Evolutionary conservation across 2,888 invertebrate species (phyloP), one percentile per base, ranked within the genome.

Genomic region (Dicyrtomina minuta): DNA sequence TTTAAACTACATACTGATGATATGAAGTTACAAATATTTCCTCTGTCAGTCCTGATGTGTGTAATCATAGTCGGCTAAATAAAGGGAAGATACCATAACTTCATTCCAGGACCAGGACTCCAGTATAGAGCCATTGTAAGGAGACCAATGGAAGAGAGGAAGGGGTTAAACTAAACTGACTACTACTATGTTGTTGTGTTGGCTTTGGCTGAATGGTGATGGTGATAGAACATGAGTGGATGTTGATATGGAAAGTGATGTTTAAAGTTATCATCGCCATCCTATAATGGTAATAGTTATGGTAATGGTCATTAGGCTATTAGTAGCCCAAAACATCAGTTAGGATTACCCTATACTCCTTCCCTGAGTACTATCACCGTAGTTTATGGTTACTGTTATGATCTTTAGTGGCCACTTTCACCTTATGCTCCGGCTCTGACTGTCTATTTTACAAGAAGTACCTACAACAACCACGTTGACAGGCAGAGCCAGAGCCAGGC

Each of bases 261-360:
- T 51, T 46, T 49, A 26, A 51, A 24, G 51, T 46, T 64, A 51
- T 64, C 64, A 64, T 64, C 64, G 51, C 20, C 64, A 64, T 53
- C 3, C 4, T 8, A 33, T 33, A 33, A 33, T 33, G 33, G 33
- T 33, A 33, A 33, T 33, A 8, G 33, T 33, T 5, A 33, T 33
- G 33, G 33, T 33, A 64, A 64, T 64, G 64, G 64, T 64, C 64
- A 64, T 64, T 51, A 64, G 64, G 39, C 64, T 53, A 64, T 64
- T 51, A 39, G 49, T 27, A 51, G 8, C 64, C 51, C 64, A 51
- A 64, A 64, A 60, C 49, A 64, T 51, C 17, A 39, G 41, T 51
- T 51, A 51, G 33, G n/a, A 64, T 64, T 64, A 64, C 64, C 64
- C 64, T 51, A 64, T 51, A 33, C 33, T 64, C 33, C 51, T 64